Percentiles rank a stretch among this genome's conserved stretches.
Evolutionary conservation across 2,888 invertebrate species (phyloP).

Genomic region (Eledona agricola): DNA sequence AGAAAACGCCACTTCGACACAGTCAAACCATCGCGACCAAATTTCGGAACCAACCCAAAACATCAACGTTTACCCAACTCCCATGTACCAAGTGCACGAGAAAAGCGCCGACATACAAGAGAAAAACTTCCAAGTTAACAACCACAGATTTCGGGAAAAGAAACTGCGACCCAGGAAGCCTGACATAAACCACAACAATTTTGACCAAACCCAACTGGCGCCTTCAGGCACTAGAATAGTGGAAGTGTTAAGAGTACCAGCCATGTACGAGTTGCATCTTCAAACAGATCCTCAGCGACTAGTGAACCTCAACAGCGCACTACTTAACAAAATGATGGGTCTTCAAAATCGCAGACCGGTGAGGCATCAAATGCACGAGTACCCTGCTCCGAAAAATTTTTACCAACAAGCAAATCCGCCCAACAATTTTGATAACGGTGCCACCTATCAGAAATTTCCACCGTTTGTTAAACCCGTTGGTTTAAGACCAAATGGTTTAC

Average conservation of each 20-base stretch:
- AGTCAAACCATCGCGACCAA: slow-evolving; percentile 8
- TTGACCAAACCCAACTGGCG: no score
- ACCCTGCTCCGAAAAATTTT: not conserved
- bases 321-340: slow-evolving; percentile 12
- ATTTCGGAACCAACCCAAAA: slow-evolving; percentile 12
- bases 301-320: slow-evolving; percentile 5
- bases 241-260: slow-evolving; percentile 50
- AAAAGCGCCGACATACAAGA: slow-evolving; percentile 19
- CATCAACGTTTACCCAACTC: slow-evolving; percentile 1
- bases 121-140: slow-evolving; percentile 16
- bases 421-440: slow-evolving; percentile 8
- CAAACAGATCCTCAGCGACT: slow-evolving; percentile 34
- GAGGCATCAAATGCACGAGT: slow-evolving; percentile 9
- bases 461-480: no score
- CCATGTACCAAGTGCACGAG: slow-evolving; percentile 18
- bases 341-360: no score
- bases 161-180: no score
- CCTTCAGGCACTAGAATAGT: slow-evolving; percentile 34
- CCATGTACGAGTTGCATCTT: slow-evolving; percentile 50
- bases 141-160: slow-evolving; percentile 10
- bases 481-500: no score
- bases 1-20: slow-evolving; percentile 9
- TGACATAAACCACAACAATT: no score
- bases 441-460: no score
- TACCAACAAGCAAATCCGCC: not conserved